phyloP scores from a whole-genome alignment of 2,888 invertebrate species.

The Tetrapedia diversipes region DNA sequence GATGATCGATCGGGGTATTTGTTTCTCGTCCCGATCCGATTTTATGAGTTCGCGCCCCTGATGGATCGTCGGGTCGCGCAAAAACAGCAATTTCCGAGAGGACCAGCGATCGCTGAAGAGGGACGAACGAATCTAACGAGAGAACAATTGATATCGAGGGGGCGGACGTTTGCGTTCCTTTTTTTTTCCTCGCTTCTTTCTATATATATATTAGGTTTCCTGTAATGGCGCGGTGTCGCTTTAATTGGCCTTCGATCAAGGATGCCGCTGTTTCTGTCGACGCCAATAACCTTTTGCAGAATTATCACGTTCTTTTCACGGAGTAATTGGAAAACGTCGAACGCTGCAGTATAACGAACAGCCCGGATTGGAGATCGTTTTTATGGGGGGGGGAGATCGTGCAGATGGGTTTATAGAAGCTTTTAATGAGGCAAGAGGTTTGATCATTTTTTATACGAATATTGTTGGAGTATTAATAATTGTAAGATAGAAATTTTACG shows the following conservation, averaged over 20 bases:
- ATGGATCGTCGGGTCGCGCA: slow-evolving; percentile 52
- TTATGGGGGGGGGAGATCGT: neutral
- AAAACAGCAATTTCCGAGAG: slow-evolving; percentile 22
- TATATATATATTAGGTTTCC: neutral
- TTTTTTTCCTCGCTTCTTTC: no score
- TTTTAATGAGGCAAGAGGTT: neutral
- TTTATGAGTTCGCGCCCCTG: slow-evolving; percentile 58
- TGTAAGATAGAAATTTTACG: no score
- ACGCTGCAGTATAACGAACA: slow-evolving; percentile 5
- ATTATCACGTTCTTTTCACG: slow-evolving; percentile 4
- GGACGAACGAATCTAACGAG: neutral
- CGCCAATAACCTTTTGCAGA: slow-evolving; percentile 4
- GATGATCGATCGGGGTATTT: slow-evolving; percentile 70
- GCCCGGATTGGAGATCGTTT: neutral
- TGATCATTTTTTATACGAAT: no score
- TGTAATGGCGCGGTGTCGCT: slow-evolving; percentile 4
- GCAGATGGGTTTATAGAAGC: neutral
- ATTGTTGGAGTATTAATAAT: no score
- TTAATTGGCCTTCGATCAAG: slow-evolving; percentile 27
- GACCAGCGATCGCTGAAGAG: neutral
- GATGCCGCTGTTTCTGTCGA: neutral
- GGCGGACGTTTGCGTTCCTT: neutral
- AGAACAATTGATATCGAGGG: neutral
- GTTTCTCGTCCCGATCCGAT: slow-evolving; percentile 30
- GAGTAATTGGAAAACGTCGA: slow-evolving; percentile 16